A percentile compares a stretch with the other conserved stretches of the same genome.
These are phyloP conservation scores for Habropoda laboriosa DNA, from an alignment of 1,140 invertebrate genomes.

Conservation along the genomic window DNA sequence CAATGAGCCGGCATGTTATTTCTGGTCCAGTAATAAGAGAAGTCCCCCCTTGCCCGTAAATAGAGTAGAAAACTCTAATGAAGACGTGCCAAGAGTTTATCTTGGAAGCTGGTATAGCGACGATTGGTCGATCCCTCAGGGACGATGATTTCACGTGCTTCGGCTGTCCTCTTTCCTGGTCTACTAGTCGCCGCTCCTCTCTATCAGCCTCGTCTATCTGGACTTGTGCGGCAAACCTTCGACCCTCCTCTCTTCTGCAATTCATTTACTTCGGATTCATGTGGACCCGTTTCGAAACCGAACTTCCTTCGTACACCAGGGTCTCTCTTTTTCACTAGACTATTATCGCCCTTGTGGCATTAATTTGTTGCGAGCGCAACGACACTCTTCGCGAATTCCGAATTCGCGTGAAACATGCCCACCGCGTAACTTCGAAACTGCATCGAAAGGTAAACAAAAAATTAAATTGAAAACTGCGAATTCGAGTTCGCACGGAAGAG, in stretches of 20 bases:
- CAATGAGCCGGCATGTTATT: constrained; percentile 57
- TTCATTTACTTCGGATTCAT: constrained; percentile 31
- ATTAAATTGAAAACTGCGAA: too few species aligned
- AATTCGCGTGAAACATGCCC: too few species aligned
- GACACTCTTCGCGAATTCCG: too few species aligned
- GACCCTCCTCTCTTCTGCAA: background rate
- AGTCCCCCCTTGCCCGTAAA: constrained; percentile 53
- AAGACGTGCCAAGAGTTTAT: constrained; percentile 72
- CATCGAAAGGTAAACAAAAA: too few species aligned
- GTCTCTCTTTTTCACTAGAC: too few species aligned
- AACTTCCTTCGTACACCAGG: too few species aligned
- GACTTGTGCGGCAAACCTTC: background rate
- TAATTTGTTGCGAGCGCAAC: too few species aligned
- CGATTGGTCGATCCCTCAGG: constrained; percentile 61
- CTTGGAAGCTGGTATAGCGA: constrained; percentile 58
- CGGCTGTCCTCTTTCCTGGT: background rate
- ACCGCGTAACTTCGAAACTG: too few species aligned
- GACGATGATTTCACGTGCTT: constrained; percentile 58
- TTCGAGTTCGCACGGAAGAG: too few species aligned
- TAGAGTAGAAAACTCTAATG: constrained; percentile 72
- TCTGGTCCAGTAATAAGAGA: constrained; percentile 65
- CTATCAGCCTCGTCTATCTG: background rate
- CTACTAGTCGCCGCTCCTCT: background rate
- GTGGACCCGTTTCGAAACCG: background rate
- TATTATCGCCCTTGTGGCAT: too few species aligned